Percentiles rank a stretch among this genome's conserved stretches.
These are phyloP conservation scores for Elaphurus davidianus DNA, from an alignment of 2,113 vertebrate genomes.

Conservation along the genomic window DNA sequence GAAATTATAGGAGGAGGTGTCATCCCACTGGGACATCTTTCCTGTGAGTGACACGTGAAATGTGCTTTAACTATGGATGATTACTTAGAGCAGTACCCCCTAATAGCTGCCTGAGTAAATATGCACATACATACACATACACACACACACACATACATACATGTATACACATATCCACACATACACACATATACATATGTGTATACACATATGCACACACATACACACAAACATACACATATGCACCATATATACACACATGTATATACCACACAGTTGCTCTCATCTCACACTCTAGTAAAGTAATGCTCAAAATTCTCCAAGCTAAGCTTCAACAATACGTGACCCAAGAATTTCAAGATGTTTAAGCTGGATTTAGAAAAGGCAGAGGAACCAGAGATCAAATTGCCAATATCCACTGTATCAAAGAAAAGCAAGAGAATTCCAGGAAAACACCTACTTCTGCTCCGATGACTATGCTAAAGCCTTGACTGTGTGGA, in stretches of 20 bases:
- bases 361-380: not conserved
- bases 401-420: not conserved
- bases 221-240: not conserved
- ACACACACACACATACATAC: not conserved
- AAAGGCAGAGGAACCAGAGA: not conserved
- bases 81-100: not conserved
- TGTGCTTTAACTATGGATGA: not conserved
- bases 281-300: not conserved
- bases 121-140: not conserved
- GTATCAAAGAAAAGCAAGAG: not conserved
- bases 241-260: not conserved
- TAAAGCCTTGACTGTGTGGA: not conserved
- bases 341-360: not conserved
- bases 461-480: not conserved
- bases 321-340: not conserved
- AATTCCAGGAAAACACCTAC: not conserved
- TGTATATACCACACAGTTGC: not conserved
- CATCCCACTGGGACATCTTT: not conserved
- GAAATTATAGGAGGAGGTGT: not conserved
- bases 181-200: not conserved
- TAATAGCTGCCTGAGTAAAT: not conserved
- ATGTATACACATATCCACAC: too few species aligned
- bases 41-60: not conserved
- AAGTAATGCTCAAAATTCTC: not conserved
- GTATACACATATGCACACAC: not conserved